Evolutionary conservation across 2,113 vertebrate genomes (phyloP).

Genomic region (Electrona antarctica): DNA sequence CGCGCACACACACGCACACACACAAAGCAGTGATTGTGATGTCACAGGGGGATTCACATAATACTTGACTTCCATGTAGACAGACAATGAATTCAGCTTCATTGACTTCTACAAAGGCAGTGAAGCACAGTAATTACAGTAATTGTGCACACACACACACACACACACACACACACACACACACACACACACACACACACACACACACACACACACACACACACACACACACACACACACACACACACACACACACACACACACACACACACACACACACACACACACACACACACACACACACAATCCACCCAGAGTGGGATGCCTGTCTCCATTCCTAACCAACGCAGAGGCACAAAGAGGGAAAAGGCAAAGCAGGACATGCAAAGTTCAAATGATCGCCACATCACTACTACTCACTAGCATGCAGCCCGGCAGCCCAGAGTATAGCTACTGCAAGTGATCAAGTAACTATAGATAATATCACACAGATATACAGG

Average conservation of each 20-base stretch:
- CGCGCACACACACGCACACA: too few species aligned
- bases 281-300: conserved; percentile 9
- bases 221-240: not conserved
- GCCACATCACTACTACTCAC: too few species aligned
- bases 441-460: too few species aligned
- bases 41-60: conserved; percentile 49
- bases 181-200: conserved; percentile 1
- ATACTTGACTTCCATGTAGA: conserved; percentile 74
- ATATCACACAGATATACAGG: too few species aligned
- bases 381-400: too few species aligned
- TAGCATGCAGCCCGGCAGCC: too few species aligned
- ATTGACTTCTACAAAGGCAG: conserved; percentile 69
- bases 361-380: too few species aligned
- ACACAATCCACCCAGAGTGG: too few species aligned
- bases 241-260: conserved; percentile 1
- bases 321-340: too few species aligned
- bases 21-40: conserved; percentile 41
- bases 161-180: not conserved
- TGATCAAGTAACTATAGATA: too few species aligned
- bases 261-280: not conserved
- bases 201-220: not conserved
- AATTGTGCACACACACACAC: not conserved
- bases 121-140: conserved; percentile 74
- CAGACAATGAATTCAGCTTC: conserved; percentile 77
- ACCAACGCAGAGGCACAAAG: too few species aligned